Percentiles rank a stretch among this genome's conserved stretches.
Conservation (phyloP, 2,797 vertebrate species). For the Oreochromis mossambicus region DNA sequence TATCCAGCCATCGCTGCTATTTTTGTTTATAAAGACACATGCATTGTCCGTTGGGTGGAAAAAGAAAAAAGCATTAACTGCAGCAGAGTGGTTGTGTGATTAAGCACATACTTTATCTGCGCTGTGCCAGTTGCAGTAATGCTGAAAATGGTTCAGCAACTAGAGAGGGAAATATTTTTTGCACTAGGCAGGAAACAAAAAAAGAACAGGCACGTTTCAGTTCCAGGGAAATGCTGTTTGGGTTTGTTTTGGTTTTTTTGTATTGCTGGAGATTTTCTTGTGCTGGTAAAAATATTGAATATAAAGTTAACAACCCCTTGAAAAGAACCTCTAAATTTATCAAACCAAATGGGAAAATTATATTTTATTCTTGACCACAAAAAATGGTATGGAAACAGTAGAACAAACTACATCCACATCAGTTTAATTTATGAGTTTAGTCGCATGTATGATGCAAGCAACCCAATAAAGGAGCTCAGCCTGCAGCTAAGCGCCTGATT, state of each 20-base stretch:
- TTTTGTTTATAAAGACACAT: background rate
- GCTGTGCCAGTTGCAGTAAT: background rate
- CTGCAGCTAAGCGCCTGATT: background rate
- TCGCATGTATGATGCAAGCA: background rate
- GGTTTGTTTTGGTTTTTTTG: background rate
- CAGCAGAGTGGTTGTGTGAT: conserved; percentile 2
- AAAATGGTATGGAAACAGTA: background rate
- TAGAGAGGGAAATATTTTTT: background rate
- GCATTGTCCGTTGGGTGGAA: background rate
- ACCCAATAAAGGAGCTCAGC: background rate
- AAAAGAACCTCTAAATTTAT: background rate
- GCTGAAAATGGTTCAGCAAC: conserved; percentile 1
- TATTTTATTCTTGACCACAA: background rate
- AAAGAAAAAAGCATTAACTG: background rate
- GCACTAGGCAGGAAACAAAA: background rate
- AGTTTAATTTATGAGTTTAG: background rate
- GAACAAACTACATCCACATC: background rate
- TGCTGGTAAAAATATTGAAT: background rate
- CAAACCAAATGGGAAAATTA: background rate
- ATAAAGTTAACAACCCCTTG: background rate
- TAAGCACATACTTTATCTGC: background rate
- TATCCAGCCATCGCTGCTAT: background rate
- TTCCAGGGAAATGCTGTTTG: background rate
- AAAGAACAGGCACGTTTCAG: background rate
- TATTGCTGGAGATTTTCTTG: background rate